Percentiles rank a stretch among this genome's conserved stretches.
phyloP scores from a whole-genome alignment of 2,888 invertebrate genomes.

The Shargacucullia verbasci region DNA sequence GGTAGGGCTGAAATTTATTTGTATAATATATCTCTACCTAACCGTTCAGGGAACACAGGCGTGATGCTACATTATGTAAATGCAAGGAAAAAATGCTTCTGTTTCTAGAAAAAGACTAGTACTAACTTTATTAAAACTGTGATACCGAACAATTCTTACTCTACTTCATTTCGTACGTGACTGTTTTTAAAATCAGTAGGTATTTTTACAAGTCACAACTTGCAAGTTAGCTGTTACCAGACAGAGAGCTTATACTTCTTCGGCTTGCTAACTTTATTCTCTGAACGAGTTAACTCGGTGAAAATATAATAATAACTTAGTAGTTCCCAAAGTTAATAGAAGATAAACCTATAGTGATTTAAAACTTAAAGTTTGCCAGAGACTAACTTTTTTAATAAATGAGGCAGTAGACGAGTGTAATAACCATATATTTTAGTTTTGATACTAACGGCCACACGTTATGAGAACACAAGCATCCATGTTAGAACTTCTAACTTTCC shows the following conservation, averaged over 20 bases:
- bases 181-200: conserved; percentile 35
- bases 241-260: conserved; percentile 17
- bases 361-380: neutral
- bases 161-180: conserved; percentile 37
- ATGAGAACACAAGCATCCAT: conserved; percentile 10
- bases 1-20: too few relatives aligned
- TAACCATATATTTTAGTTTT: conserved; percentile 12
- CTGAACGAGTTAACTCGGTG: conserved; percentile 10
- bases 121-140: conserved; percentile 40
- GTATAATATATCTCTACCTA: too few relatives aligned
- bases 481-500: conserved; percentile 17
- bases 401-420: too few relatives aligned
- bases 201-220: conserved; percentile 27
- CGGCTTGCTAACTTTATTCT: conserved; percentile 6
- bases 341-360: neutral
- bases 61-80: too few relatives aligned
- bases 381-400: too few relatives aligned
- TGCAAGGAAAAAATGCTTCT: too few relatives aligned
- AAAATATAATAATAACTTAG: conserved; percentile 15
- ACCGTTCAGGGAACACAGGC: too few relatives aligned
- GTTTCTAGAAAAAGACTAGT: conserved; percentile 7
- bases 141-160: conserved; percentile 36
- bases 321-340: neutral
- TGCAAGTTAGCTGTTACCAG: conserved; percentile 10
- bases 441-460: conserved; percentile 7